Base-by-base conservation (phyloP, 2,113 vertebrate genomes). In the Percopsis transmontana region DNA sequence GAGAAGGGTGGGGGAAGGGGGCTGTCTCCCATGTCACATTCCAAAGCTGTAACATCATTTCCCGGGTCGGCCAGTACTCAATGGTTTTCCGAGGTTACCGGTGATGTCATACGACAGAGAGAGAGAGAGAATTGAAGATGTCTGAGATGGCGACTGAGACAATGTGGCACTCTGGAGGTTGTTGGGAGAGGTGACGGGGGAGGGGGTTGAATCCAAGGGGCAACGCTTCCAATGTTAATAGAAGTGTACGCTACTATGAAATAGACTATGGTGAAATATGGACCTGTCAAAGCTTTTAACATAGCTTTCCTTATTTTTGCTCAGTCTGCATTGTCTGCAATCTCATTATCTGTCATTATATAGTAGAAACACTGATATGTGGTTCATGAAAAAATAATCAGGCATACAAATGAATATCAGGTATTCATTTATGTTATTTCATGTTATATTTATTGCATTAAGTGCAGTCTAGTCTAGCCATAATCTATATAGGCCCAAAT, bases 1-100 rank as follows among this genome's bases (percentile, higher is more conserved):
- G 21, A 19, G 41, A 70, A 66, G 76, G n/a, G 9, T 27, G 63
- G 44, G 48, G 40, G 39, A 21, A 33, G 52, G 69, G 44, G 70
- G 64, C 73, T 74, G 74, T 80, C 75, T 76, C 73, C 68, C n/a
- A 44, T 47, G 48, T 54, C 45, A 73, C 85, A 91, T 92, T 91
- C 92, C 91, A 57, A 81, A 87, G 79, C 54, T 67, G 76, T 82
- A 62, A 82, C 87, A 84, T 92, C 82, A 92, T 87, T 90, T 91
- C 86, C 84, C 70, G 88, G 89, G 87, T 91, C 76, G 38, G 64
- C 70, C 66, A 38, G 65, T 58, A 52, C 80, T 81, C 79, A 82
- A 81, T 84, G 74, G 71, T 80, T 88, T 80, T 83, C 81, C 59
- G 58, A 42, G 86, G 88, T 82, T 82, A 91, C 84, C 39, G 68